Base-by-base conservation (phyloP, 2,888 invertebrate genomes). In the Pterostichus niger region DNA sequence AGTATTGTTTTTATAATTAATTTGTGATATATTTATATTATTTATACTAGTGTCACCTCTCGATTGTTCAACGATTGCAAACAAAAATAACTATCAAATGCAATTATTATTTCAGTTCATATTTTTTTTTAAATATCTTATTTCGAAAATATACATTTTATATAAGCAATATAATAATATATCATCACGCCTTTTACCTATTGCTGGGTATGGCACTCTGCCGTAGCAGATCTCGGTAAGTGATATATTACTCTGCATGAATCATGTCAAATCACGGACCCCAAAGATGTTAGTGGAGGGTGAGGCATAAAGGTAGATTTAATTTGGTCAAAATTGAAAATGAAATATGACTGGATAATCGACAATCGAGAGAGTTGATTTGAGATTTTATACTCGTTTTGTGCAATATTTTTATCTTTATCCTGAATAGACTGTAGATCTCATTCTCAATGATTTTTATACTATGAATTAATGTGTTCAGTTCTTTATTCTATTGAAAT, bases 1-100 rank as follows among this genome's bases (percentile, higher is more conserved):
- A 44, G 68, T 71, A 44, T 35, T 64, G 40, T 71, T 71, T 56
- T 44, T 44, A 9, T 40, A 71, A 17, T 56, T 59, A 15, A 77
- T 77, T 56, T 77, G 77, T 77, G 77, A 77, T 77, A 77, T 77
- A 77, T 64, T 64, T 64, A 64, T 64, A n/a, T 64, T 31, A 31
- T 64, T 64, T 64, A 59, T 35, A 64, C 15, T 71, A 15, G 11
- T 13, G 11, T 33, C 33, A 6, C 10, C 33, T 35, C 40, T 64
- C 13, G 35, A 33, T 40, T 64, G n/a, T 33, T 13, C n/a, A 3
- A 24, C 15, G n/a, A 6, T 56, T 7, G 15, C 10, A 17, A 15
- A 56, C 24, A 24, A 24, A 24, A 24, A 24, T 24, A 24, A 24
- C 24, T 24, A 24, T 24, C 24, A 44, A 44, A 11, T 44, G 44